Conservation (phyloP, 1,140 invertebrate genomes). For the Euura lappo region DNA sequence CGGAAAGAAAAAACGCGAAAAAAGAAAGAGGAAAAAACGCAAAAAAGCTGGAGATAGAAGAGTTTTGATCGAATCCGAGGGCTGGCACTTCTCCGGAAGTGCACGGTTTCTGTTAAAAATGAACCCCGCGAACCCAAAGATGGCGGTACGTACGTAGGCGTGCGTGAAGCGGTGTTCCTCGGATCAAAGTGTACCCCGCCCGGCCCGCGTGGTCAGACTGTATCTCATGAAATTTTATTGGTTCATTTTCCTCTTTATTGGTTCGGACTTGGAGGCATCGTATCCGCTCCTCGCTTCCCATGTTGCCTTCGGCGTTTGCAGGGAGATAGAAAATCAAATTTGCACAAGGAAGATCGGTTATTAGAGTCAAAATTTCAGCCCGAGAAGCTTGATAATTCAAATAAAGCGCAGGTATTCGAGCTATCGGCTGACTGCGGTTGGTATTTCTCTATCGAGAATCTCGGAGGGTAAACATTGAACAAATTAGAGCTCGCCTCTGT, state of each 20-base stretch:
- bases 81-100: neutral
- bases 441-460: too few species aligned
- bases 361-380: too few species aligned
- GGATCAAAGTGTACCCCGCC: neutral
- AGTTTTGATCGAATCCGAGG: conserved; percentile 6
- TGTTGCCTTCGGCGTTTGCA: neutral
- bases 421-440: too few species aligned
- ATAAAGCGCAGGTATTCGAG: too few species aligned
- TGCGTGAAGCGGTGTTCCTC: neutral
- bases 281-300: neutral
- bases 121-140: neutral
- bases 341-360: neutral
- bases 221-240: conserved; percentile 5
- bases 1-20: neutral
- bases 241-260: conserved; percentile 4
- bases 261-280: neutral
- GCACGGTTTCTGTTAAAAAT: neutral
- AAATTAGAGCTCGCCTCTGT: too few species aligned
- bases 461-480: too few species aligned
- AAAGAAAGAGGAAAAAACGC: too few species aligned
- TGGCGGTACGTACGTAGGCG: neutral
- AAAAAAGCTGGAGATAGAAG: neutral
- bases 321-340: neutral
- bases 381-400: too few species aligned
- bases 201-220: neutral